Evolutionary conservation across 2,113 vertebrate species (phyloP).

Genomic region (Etheostoma spectabile): DNA sequence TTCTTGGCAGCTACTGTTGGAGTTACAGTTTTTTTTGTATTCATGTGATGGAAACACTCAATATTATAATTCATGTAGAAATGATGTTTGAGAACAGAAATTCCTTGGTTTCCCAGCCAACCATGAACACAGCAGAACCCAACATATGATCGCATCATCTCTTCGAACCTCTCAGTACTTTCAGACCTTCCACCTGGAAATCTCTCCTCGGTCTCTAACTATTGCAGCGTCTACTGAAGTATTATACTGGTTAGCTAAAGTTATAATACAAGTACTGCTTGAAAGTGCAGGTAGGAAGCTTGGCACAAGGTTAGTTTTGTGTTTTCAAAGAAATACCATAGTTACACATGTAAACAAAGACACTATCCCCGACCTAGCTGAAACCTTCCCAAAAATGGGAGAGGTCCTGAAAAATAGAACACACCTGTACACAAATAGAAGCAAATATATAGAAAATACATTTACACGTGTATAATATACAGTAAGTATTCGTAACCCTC

Average conservation of each 20-base stretch:
- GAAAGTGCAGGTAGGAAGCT: constrained; percentile 84
- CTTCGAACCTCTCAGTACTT: constrained; percentile 19
- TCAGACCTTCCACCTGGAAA: constrained; percentile 50
- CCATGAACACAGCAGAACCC: constrained; percentile 54
- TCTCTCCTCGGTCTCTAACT: constrained; percentile 54
- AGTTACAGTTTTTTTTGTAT: constrained; percentile 41
- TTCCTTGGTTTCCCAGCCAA: constrained; percentile 64
- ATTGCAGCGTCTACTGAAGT: constrained; percentile 80
- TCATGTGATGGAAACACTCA: constrained; percentile 30
- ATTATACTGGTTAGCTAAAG: constrained; percentile 80
- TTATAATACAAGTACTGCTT: constrained; percentile 83
- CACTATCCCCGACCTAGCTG: constrained; percentile 78
- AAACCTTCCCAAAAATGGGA: constrained; percentile 70
- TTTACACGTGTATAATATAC: constrained; percentile 85
- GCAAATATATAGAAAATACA: constrained; percentile 83
- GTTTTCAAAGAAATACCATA: constrained; percentile 81
- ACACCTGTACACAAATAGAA: constrained; percentile 76
- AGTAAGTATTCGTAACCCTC: constrained; percentile 78
- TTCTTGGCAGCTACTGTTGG: constrained; percentile 72
- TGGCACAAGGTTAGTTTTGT: constrained; percentile 84
- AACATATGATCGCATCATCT: constrained; percentile 37
- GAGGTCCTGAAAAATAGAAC: constrained; percentile 72
- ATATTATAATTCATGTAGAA: constrained; percentile 45
- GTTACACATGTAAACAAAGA: constrained; percentile 86
- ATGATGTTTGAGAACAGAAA: constrained; percentile 48